Conservation (phyloP, 2,113 vertebrate genomes). For the Aldabrachelys gigantea region DNA sequence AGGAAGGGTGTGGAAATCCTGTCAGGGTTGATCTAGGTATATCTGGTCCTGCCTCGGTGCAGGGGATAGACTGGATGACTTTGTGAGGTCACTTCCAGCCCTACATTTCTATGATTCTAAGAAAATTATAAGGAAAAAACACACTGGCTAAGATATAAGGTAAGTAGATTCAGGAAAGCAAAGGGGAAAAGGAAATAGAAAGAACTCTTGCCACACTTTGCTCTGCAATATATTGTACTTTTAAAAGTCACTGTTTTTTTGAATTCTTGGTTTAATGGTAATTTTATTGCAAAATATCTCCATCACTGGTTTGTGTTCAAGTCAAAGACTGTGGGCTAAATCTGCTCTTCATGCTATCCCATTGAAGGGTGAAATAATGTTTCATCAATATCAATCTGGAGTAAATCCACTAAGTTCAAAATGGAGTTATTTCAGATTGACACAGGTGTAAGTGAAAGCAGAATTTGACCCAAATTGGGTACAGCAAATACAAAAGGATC, state of each 20-base stretch:
- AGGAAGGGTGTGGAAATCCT: too few relatives aligned
- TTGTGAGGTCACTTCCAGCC: too few relatives aligned
- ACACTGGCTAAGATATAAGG: neutral
- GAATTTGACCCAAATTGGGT: neutral
- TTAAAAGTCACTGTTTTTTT: neutral
- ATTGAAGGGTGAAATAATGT: neutral
- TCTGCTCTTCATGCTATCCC: neutral
- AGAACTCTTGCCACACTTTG: fast-evolving
- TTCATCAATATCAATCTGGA: neutral
- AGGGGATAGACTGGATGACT: too few relatives aligned
- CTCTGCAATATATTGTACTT: neutral
- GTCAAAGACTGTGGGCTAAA: neutral
- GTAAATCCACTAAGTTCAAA: too few relatives aligned
- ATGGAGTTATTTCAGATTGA: too few relatives aligned
- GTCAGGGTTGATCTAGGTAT: too few relatives aligned
- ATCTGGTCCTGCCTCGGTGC: too few relatives aligned
- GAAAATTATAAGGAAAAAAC: neutral
- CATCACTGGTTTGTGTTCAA: neutral
- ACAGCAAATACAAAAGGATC: neutral
- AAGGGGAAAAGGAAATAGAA: neutral
- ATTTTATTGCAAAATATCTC: neutral
- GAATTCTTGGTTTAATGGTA: neutral
- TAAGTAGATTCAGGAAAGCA: neutral
- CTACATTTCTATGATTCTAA: too few relatives aligned
- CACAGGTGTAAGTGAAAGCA: neutral